Conservation (phyloP, 2,113 vertebrate genomes). For the Aspiorhynchus laticeps region DNA sequence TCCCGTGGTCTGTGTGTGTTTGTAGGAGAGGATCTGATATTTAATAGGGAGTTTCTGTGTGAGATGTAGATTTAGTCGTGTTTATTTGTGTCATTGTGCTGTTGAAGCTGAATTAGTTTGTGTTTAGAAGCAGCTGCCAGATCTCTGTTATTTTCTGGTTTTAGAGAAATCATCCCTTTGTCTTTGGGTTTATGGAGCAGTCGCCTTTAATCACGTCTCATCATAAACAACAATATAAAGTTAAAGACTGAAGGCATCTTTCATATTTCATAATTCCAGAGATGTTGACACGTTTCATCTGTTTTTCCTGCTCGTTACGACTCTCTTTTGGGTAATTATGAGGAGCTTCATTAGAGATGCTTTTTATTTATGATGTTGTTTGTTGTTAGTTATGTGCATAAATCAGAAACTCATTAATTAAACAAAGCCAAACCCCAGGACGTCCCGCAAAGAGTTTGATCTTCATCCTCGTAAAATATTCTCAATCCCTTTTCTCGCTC, state of each 20-base stretch:
- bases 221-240: neutral
- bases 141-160: neutral
- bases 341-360: conserved; percentile 61
- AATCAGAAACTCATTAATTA: conserved; percentile 68
- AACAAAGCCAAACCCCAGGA: conserved; percentile 68
- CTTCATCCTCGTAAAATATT: neutral
- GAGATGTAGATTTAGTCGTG: neutral
- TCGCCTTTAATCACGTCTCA: neutral
- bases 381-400: conserved; percentile 65
- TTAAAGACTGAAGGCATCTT: neutral
- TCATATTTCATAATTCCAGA: neutral
- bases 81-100: conserved; percentile 33
- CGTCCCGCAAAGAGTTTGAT: conserved; percentile 61
- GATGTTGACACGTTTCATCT: conserved; percentile 43
- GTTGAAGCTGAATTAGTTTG: neutral
- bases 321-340: conserved; percentile 60
- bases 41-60: neutral
- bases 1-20: neutral
- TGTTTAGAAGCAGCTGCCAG: neutral
- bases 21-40: neutral
- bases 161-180: neutral
- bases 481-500: neutral
- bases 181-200: neutral
- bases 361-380: conserved; percentile 69
- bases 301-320: conserved; percentile 59